Evolutionary conservation across 1,140 invertebrate species (phyloP).

Genomic region (Uloborus diversus): DNA sequence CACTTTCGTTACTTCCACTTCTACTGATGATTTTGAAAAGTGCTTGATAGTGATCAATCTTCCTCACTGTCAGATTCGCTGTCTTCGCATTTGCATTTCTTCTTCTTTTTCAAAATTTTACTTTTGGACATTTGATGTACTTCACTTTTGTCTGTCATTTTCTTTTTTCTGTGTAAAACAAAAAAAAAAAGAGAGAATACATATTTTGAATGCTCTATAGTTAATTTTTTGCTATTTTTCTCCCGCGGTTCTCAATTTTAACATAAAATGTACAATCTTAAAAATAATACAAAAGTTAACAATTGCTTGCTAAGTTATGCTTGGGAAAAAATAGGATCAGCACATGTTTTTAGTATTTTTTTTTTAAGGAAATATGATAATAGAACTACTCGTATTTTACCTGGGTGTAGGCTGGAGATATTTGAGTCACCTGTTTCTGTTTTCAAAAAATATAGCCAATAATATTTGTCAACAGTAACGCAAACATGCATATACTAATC

Average conservation of each 20-base stretch:
- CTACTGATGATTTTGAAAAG: neutral
- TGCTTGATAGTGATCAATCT: neutral
- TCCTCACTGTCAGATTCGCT: slow-evolving; percentile 10
- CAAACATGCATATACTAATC: no score
- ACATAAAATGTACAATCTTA: neutral
- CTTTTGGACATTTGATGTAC: neutral
- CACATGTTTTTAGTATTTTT: no score
- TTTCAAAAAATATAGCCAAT: no score
- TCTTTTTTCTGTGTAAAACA: no score
- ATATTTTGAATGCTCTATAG: neutral
- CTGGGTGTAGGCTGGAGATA: no score
- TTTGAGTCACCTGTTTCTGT: no score
- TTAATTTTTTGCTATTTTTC: neutral
- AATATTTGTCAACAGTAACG: no score
- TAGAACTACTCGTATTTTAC: no score
- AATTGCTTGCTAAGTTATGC: no score
- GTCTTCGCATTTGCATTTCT: neutral
- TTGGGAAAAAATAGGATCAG: no score
- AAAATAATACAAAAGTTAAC: no score
- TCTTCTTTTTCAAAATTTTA: neutral
- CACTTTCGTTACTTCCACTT: neutral
- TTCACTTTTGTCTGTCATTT: neutral
- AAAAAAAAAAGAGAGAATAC: neutral
- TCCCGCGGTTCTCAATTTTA: neutral
- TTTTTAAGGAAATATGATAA: no score